A percentile compares a stretch with the other conserved stretches of the same genome.
These are phyloP conservation scores for Trachelus tabidus DNA, from an alignment of 2,888 invertebrate genomes.

Conservation along the genomic window DNA sequence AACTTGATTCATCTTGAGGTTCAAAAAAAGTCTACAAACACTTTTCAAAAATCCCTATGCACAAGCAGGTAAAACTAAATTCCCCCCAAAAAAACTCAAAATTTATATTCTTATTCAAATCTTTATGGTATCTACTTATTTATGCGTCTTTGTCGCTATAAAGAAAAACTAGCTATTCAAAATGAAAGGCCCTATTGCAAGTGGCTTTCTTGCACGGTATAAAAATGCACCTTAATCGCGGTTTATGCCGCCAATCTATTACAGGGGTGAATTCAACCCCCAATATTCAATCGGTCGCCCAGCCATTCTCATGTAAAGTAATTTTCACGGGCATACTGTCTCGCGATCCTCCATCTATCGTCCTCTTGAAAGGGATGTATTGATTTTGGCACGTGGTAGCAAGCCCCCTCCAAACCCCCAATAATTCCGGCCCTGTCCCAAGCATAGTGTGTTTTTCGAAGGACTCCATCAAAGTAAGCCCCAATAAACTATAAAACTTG, in stretches of 20 bases:
- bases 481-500: slow-evolving; percentile 64
- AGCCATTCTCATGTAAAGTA: slow-evolving; percentile 55
- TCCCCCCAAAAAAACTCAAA: neutral
- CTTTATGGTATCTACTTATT: neutral
- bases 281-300: slow-evolving; percentile 30
- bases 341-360: slow-evolving; percentile 10
- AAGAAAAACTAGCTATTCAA: neutral
- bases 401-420: neutral
- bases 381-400: slow-evolving; percentile 39
- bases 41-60: neutral
- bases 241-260: slow-evolving; percentile 53
- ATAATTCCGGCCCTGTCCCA: slow-evolving; percentile 3
- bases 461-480: slow-evolving; percentile 64
- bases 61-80: neutral
- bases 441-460: slow-evolving; percentile 36
- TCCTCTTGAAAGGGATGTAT: slow-evolving; percentile 33
- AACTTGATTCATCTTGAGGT: neutral
- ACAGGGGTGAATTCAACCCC: slow-evolving; percentile 19
- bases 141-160: neutral
- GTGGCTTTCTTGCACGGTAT: slow-evolving; percentile 2
- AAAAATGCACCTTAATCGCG: slow-evolving; percentile 38
- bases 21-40: neutral
- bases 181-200: neutral
- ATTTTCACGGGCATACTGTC: slow-evolving; percentile 34
- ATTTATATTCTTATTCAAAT: neutral